Evolutionary conservation across 2,888 invertebrate species (phyloP).

Genomic region (Homarus gammarus): DNA sequence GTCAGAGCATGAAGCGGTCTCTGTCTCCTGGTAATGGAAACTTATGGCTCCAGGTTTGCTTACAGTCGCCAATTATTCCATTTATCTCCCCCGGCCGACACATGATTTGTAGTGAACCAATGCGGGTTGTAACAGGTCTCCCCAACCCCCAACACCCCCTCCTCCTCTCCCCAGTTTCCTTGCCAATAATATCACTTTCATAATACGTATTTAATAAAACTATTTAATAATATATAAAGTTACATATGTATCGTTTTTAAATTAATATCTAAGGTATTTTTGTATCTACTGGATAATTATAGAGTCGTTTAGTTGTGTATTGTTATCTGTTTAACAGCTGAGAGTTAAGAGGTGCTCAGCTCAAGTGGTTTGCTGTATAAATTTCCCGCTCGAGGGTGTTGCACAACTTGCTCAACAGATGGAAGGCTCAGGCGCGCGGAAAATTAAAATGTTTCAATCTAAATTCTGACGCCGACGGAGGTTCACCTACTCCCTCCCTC

Average conservation of each 20-base stretch:
- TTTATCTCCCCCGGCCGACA: not conserved
- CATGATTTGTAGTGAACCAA: not conserved
- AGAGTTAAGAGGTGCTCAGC: too few species aligned
- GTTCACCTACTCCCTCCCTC: not conserved
- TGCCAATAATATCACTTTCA: too few species aligned
- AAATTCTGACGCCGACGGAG: not conserved
- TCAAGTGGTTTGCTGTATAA: not conserved
- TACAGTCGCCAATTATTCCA: not conserved
- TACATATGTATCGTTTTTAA: too few species aligned
- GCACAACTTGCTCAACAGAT: constrained; percentile 51
- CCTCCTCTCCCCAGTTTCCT: too few species aligned
- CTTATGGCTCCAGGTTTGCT: not conserved
- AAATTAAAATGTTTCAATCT: constrained; percentile 64
- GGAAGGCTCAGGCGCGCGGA: constrained; percentile 49
- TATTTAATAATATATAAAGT: too few species aligned
- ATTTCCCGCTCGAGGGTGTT: not conserved
- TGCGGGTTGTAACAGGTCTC: too few species aligned
- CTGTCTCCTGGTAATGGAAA: not conserved
- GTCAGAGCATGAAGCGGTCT: not conserved
- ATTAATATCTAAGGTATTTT: too few species aligned
- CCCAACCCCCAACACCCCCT: too few species aligned
- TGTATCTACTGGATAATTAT: too few species aligned
- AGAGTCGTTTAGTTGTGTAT: too few species aligned
- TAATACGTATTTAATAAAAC: too few species aligned
- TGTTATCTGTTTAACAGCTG: too few species aligned